Conservation (phyloP, 2,888 invertebrate genomes). For the Isoperla grammatica region DNA sequence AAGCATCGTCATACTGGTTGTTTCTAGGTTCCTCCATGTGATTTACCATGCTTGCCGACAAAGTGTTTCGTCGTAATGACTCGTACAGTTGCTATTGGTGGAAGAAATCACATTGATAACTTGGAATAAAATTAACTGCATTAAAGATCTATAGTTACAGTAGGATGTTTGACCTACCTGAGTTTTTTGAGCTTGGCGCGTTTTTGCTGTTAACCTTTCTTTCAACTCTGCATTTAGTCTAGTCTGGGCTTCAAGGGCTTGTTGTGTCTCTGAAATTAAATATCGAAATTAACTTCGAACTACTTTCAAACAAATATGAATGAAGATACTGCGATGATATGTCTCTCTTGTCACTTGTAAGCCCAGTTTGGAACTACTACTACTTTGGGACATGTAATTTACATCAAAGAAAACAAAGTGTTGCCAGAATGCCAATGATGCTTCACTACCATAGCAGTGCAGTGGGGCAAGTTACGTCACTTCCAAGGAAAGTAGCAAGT, state of each 20-base stretch:
- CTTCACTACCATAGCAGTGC: no score
- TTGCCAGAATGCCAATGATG: no score
- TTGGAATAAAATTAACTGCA: no score
- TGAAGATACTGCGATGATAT: no score
- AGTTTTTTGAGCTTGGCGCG: neutral
- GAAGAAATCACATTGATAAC: neutral
- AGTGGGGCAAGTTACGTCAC: no score
- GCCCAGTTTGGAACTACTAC: no score
- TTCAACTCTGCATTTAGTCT: conserved; percentile 33
- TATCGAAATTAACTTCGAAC: neutral
- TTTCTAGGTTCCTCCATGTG: neutral
- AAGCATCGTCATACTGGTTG: neutral
- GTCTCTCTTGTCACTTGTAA: no score
- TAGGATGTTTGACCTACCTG: neutral
- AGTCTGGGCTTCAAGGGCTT: conserved; percentile 34
- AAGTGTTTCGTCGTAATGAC: neutral
- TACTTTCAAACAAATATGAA: conserved; percentile 2
- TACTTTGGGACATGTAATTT: no score
- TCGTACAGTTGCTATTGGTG: neutral
- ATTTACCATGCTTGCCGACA: neutral
- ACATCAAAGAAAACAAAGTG: no score
- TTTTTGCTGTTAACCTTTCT: conserved; percentile 33
- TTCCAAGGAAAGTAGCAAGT: no score
- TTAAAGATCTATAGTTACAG: no score
- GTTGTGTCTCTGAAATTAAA: conserved; percentile 32